Conservation (phyloP, 2,888 invertebrate genomes). For the Amphiduros pacificus region DNA sequence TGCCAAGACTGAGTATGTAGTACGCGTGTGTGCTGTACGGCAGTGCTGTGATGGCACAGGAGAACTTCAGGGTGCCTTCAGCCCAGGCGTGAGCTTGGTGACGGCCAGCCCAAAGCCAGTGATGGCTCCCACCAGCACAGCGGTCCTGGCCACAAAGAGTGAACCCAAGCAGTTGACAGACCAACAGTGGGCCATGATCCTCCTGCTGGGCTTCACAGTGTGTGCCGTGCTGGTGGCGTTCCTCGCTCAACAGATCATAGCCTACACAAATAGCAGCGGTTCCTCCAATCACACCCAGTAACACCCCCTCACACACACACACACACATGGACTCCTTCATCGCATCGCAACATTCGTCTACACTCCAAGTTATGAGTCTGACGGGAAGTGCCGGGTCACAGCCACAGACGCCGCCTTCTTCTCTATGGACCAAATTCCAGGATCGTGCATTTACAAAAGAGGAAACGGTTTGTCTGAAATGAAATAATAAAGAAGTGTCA, state of each 20-base stretch:
- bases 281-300: not conserved
- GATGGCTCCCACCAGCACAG: not conserved
- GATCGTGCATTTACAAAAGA: too few relatives aligned
- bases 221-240: slow-evolving; percentile 69
- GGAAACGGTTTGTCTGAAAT: too few relatives aligned
- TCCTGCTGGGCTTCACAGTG: slow-evolving; percentile 67
- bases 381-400: not conserved
- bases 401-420: too few relatives aligned
- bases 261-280: slow-evolving; percentile 21
- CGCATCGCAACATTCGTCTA: not conserved
- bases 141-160: slow-evolving; percentile 20
- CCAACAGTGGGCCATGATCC: slow-evolving; percentile 69
- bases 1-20: slow-evolving; percentile 74
- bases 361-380: not conserved
- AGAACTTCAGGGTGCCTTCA: slow-evolving; percentile 73
- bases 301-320: not conserved
- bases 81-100: slow-evolving; percentile 68
- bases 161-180: slow-evolving; percentile 61
- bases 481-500: too few relatives aligned
- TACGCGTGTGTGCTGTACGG: slow-evolving; percentile 79
- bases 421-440: too few relatives aligned
- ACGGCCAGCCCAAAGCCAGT: slow-evolving; percentile 54
- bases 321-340: not conserved
- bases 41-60: slow-evolving; percentile 63
- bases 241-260: slow-evolving; percentile 63